Evolutionary conservation across 2,113 vertebrate species (phyloP), one percentile per base, ranked within the genome.

Genomic region (Martes martes): DNA sequence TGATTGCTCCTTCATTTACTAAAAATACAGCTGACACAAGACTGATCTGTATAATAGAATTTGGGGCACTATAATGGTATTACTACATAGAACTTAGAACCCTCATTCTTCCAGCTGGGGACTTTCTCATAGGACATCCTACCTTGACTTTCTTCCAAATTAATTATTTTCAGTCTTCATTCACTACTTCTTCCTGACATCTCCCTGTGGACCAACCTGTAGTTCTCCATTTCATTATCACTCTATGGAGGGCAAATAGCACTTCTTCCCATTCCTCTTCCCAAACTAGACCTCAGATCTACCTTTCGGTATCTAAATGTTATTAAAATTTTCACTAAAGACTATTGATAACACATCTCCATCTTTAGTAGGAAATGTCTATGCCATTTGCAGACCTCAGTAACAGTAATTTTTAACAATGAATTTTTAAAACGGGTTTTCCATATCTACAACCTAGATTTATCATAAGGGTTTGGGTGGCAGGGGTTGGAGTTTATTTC

Each of bases 231-330:
- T 83, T 65, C 42, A 50, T 90, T 36, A 36, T 69, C 26, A 59
- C 8, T 81, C 42, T 80, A 1, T 4, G 18, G 1, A 2, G 50
- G 5, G 21, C 19, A 71, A 6, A 0, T 39, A 7, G 7, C 19
- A 47, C 15, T 57, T 4, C 19, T 33, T 4, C 18, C 36, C 33
- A 28, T 11, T 57, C 9, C 15, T 73, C 36, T 36, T 79, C 18
- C 52, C 33, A 74, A 79, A 42, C 13, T 92, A 21, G 11, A 73
- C 3, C 23, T 94, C 50, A 59, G 10, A 8, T 42, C 7, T 26
- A 3, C 7, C 13, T 69, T 69, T 81, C n/a, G 69, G 42, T 42
- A 42, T n/a, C 26, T 31, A 42, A n/a, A 42, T 57, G 23, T 47
- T 78, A 42, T 21, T 67, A 76, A 69, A 80, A 2, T 63, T 9